phyloP scores from a whole-genome alignment of 2,113 vertebrate species.

The Nyctereutes procyonoides region DNA sequence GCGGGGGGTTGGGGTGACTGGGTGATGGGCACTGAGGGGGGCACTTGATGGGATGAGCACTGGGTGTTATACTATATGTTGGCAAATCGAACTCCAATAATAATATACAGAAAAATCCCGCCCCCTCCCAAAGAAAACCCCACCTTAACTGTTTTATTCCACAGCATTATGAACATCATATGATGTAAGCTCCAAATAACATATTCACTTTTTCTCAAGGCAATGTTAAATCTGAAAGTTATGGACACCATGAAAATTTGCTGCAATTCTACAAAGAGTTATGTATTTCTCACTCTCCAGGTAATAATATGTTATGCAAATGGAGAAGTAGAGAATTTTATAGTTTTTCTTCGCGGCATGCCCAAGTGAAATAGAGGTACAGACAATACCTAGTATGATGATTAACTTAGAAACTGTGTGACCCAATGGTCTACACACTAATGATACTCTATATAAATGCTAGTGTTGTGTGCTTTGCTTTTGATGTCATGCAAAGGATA shows the following conservation, averaged over 20 bases:
- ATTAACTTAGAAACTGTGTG: constrained; percentile 14
- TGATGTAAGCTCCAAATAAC: background rate
- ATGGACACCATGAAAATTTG: background rate
- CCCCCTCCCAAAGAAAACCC: background rate
- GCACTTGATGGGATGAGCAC: too few relatives aligned
- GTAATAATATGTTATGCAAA: background rate
- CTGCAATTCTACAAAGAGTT: background rate
- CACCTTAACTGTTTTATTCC: background rate
- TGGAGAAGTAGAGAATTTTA: background rate
- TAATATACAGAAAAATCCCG: background rate
- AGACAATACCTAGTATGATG: background rate
- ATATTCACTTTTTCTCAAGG: background rate
- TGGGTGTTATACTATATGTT: too few relatives aligned
- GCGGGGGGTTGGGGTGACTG: too few relatives aligned
- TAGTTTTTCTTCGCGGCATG: background rate
- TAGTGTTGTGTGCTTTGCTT: background rate
- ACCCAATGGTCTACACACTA: background rate
- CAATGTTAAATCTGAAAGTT: background rate
- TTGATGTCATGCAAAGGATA: background rate
- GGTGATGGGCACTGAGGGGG: too few relatives aligned
- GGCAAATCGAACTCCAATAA: too few relatives aligned
- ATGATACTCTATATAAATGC: background rate
- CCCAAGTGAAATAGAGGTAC: background rate
- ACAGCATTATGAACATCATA: background rate
- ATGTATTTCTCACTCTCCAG: background rate